Base-by-base conservation (phyloP, 2,888 invertebrate genomes). In the Mythimna vitellina region DNA sequence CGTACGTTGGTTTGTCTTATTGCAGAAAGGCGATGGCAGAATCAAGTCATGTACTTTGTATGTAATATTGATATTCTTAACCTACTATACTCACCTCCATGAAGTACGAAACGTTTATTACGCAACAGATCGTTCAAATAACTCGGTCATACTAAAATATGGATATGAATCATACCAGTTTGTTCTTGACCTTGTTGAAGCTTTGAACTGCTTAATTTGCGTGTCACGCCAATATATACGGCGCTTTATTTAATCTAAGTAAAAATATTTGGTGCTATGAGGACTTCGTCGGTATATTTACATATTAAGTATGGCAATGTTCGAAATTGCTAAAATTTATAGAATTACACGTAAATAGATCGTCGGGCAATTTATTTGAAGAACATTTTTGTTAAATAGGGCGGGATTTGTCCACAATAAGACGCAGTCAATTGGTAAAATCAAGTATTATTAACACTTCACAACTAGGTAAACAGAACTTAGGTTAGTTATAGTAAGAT, bases 151-250 rank as follows among this genome's bases (percentile, higher is more conserved):
- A 57, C 54, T 46, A 42, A 82, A 73, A 73, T 67, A 61, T 65
- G 61, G 42, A 73, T 65, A 73, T 82, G 74, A 82, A 62, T 80
- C 74, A 82, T 78, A 73, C 54, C 56, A 25, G 29, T 72, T 66
- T 49, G 58, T 35, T 73, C 74, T 65, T 82, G 83, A 82, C 80
- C 80, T 80, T 80, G 83, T 49, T 32, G 42, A 49, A 32, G 60
- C 69, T 73, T 56, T 58, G 70, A 70, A 73, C 67, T 64, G 54
- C 49, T 79, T 79, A 67, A 82, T 73, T 73, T 73, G 80, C 80
- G 70, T 80, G 83, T 70, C 64, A 67, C 67, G 83, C 64, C 9
- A 73, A 62, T 79, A 82, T 82, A 78, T 73, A 80, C 69, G 17
- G n/a, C 64, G 53, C 56, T 54, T 66, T 82, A 65, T 80, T 78